Conservation (phyloP, 2,113 vertebrate genomes). For the Taurulus bubalis region DNA sequence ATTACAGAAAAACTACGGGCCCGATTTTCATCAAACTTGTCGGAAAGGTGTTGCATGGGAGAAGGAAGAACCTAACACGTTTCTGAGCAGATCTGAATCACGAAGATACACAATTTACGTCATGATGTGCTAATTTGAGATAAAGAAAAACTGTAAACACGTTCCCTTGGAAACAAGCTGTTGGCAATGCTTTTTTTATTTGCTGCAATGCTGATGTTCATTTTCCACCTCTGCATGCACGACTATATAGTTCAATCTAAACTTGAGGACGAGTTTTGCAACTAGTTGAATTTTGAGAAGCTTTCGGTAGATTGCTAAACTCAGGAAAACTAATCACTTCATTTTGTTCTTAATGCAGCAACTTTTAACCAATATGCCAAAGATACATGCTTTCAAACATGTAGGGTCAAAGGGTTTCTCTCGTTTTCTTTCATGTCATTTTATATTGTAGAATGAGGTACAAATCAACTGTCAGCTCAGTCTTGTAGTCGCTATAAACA, state of each 20-base stretch:
- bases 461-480: not conserved
- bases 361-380: not conserved
- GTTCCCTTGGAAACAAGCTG: conserved; percentile 57
- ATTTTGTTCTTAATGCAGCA: not conserved
- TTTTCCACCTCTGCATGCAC: conserved; percentile 26
- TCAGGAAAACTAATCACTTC: not conserved
- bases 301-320: not conserved
- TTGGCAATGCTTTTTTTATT: conserved; percentile 20
- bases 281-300: not conserved
- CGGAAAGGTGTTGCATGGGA: not conserved
- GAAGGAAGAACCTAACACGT: not conserved
- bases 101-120: not conserved
- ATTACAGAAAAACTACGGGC: not conserved
- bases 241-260: conserved; percentile 33
- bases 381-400: not conserved
- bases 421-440: not conserved
- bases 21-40: not conserved
- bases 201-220: conserved; percentile 36
- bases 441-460: not conserved
- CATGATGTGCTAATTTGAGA: conserved; percentile 34
- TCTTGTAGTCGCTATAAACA: not conserved
- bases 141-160: conserved; percentile 37
- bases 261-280: conserved; percentile 6
- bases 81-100: not conserved
- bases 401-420: not conserved